Conservation (phyloP, 2,113 vertebrate species). For the Spea multiplicata region DNA sequence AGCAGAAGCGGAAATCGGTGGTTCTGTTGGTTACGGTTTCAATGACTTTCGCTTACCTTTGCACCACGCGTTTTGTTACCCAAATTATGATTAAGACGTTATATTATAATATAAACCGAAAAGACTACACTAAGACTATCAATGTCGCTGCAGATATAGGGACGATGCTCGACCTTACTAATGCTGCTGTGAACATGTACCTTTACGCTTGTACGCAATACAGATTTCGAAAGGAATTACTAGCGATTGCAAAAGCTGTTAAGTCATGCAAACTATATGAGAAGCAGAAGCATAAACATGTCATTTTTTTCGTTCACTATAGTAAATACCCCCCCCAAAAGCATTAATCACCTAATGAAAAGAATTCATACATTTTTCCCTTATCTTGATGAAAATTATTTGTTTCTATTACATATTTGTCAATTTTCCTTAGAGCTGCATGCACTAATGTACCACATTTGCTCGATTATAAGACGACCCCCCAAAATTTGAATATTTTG, state of each 20-base stretch:
- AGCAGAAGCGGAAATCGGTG: constrained; percentile 58
- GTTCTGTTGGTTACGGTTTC: constrained; percentile 61
- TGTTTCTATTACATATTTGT: too few species aligned
- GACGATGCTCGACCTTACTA: constrained; percentile 63
- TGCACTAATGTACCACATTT: too few species aligned
- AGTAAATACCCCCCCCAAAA: background rate
- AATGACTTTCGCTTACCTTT: constrained; percentile 60
- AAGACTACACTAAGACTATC: constrained; percentile 57
- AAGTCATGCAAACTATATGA: constrained; percentile 39
- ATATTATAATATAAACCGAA: constrained; percentile 53
- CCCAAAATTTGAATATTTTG: too few species aligned
- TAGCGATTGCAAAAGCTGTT: constrained; percentile 43
- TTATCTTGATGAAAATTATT: too few species aligned
- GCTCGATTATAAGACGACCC: too few species aligned
- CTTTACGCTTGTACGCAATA: constrained; percentile 63
- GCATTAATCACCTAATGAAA: background rate
- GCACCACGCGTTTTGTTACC: constrained; percentile 56
- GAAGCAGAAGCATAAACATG: background rate
- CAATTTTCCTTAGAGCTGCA: too few species aligned
- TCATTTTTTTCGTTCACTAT: constrained; percentile 6
- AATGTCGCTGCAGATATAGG: constrained; percentile 61
- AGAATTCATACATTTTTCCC: background rate
- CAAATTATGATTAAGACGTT: constrained; percentile 61
- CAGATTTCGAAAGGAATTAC: constrained; percentile 57
- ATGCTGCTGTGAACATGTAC: constrained; percentile 62